These are phyloP conservation scores for Bagarius yarrelli DNA, from an alignment of 2,113 vertebrate genomes.

Conservation along the genomic window DNA sequence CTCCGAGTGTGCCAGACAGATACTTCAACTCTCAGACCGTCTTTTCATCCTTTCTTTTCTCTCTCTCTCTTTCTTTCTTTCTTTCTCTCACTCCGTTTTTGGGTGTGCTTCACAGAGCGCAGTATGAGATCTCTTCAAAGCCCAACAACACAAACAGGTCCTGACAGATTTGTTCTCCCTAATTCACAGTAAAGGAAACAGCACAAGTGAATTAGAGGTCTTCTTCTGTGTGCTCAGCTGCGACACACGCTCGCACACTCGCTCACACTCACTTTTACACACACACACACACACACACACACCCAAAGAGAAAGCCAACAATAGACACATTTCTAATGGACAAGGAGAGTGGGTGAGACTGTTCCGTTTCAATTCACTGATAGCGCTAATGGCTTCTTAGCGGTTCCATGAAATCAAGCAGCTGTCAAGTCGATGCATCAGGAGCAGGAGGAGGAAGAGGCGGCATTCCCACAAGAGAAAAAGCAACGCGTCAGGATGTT, in stretches of 20 bases:
- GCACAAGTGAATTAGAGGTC: slow-evolving; percentile 69
- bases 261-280: slow-evolving; percentile 47
- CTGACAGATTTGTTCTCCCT: slow-evolving; percentile 74
- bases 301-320: slow-evolving; percentile 71
- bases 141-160: slow-evolving; percentile 75
- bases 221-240: slow-evolving; percentile 68
- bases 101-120: slow-evolving; percentile 75
- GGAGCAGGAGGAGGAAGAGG: slow-evolving; percentile 81
- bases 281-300: slow-evolving; percentile 49
- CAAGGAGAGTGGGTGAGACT: slow-evolving; percentile 83
- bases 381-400: slow-evolving; percentile 98
- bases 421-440: slow-evolving; percentile 97
- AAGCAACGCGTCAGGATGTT: slow-evolving; percentile 88
- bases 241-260: slow-evolving; percentile 55
- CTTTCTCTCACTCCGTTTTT: slow-evolving; percentile 59
- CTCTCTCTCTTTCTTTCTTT: slow-evolving; percentile 39
- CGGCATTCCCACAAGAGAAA: slow-evolving; percentile 90
- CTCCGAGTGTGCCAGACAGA: slow-evolving; percentile 51
- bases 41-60: slow-evolving; percentile 50
- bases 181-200: slow-evolving; percentile 67
- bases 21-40: slow-evolving; percentile 54
- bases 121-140: slow-evolving; percentile 75
- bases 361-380: slow-evolving; percentile 95
- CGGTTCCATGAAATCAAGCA: slow-evolving; percentile 97
- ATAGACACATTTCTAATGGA: slow-evolving; percentile 78